Percentiles rank a stretch among this genome's conserved stretches.
Conservation (phyloP, 2,113 vertebrate genomes). For the Phyllostomus discolor region DNA sequence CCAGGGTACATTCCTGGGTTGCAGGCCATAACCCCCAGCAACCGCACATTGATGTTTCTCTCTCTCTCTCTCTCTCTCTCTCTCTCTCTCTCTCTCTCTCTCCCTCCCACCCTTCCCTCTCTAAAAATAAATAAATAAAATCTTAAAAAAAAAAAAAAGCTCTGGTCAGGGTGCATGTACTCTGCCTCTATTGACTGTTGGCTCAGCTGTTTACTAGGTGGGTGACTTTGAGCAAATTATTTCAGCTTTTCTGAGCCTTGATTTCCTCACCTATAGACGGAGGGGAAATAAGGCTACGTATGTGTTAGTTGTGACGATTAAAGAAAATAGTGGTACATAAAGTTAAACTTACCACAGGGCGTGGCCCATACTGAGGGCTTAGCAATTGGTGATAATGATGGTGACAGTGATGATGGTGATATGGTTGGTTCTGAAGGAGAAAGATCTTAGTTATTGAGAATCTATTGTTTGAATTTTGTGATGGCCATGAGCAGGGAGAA, state of each 20-base stretch:
- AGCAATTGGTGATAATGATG: background rate
- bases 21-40: too few species aligned
- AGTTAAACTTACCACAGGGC: background rate
- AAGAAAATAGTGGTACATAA: background rate
- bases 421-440: background rate
- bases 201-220: background rate
- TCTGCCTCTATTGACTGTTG: background rate
- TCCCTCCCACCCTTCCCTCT: too few species aligned
- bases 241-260: background rate
- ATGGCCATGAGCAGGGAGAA: background rate
- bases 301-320: background rate
- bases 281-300: background rate
- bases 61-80: too few species aligned
- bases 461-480: background rate
- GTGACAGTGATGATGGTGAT: background rate
- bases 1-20: too few species aligned
- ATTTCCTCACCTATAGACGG: background rate
- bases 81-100: too few species aligned
- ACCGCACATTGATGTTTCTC: too few species aligned
- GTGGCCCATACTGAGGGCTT: background rate
- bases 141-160: too few species aligned
- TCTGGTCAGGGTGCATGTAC: background rate
- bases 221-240: background rate
- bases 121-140: too few species aligned
- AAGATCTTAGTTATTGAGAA: background rate